Conservation (phyloP, 2,113 vertebrate species). For the Equus przewalskii region DNA sequence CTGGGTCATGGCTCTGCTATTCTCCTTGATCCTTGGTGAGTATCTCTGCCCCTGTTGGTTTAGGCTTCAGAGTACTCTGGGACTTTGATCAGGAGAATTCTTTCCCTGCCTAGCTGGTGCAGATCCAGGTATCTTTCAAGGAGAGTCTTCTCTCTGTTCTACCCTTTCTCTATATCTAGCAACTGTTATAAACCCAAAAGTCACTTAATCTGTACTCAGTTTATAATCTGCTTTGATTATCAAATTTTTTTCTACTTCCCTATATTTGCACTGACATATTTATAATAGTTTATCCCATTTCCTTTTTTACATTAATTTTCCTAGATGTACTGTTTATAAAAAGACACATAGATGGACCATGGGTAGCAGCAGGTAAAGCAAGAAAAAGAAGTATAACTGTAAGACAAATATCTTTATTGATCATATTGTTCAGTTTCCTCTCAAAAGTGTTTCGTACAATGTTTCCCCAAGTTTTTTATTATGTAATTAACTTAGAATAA, state of each 20-base stretch:
- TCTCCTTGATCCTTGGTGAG: constrained; percentile 71
- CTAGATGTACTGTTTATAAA: background rate
- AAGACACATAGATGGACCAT: background rate
- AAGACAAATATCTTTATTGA: background rate
- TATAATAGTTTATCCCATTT: background rate
- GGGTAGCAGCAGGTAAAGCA: background rate
- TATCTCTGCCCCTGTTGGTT: background rate
- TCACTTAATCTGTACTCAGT: background rate
- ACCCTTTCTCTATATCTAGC: background rate
- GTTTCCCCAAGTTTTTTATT: background rate
- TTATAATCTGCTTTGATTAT: background rate
- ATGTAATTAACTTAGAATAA: background rate
- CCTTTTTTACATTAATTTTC: background rate
- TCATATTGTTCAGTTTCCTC: background rate
- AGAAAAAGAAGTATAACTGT: background rate
- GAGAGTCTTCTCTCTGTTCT: background rate
- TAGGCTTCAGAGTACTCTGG: background rate
- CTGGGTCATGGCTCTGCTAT: constrained; percentile 23
- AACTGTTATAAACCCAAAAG: background rate
- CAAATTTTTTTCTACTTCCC: background rate
- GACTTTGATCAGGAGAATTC: background rate
- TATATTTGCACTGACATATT: background rate
- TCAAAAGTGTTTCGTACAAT: background rate
- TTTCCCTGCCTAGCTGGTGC: background rate
- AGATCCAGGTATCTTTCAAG: background rate